A percentile compares a stretch with the other conserved stretches of the same genome.
Conservation (phyloP, 2,113 vertebrate species). For the Calonectris borealis region DNA sequence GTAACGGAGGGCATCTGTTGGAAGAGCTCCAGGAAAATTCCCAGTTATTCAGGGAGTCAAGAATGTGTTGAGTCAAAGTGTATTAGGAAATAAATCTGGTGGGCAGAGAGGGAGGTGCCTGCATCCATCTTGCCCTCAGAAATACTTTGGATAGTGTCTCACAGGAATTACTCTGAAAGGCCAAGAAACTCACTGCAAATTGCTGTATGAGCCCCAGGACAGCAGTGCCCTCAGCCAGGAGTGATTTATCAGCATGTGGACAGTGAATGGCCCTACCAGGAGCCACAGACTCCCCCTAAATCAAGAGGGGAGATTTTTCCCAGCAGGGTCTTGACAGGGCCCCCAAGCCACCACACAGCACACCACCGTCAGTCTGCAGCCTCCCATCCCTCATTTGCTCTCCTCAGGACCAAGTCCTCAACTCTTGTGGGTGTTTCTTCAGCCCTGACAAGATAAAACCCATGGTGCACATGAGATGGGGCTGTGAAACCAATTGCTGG, state of each 20-base stretch:
- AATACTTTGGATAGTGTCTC: background rate
- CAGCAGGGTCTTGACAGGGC: background rate
- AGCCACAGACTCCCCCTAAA: background rate
- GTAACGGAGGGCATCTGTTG: background rate
- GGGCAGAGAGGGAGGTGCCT: background rate
- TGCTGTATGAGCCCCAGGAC: background rate
- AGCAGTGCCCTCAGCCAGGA: background rate
- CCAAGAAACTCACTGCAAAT: background rate
- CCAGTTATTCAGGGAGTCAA: background rate
- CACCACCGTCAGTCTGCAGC: background rate
- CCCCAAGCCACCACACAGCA: background rate
- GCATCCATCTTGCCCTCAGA: background rate
- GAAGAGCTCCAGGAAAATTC: background rate
- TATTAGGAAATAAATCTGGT: background rate
- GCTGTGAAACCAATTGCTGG: background rate
- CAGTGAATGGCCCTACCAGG: background rate
- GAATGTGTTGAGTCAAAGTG: background rate
- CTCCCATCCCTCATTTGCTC: background rate
- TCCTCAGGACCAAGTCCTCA: background rate
- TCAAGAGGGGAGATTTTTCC: background rate
- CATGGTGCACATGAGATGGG: background rate
- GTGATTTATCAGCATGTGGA: background rate
- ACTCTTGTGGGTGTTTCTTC: background rate
- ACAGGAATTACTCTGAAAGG: background rate
- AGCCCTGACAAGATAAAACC: background rate